These are phyloP conservation scores for Meloe dianella DNA, from an alignment of 2,888 invertebrate species.

Conservation along the genomic window DNA sequence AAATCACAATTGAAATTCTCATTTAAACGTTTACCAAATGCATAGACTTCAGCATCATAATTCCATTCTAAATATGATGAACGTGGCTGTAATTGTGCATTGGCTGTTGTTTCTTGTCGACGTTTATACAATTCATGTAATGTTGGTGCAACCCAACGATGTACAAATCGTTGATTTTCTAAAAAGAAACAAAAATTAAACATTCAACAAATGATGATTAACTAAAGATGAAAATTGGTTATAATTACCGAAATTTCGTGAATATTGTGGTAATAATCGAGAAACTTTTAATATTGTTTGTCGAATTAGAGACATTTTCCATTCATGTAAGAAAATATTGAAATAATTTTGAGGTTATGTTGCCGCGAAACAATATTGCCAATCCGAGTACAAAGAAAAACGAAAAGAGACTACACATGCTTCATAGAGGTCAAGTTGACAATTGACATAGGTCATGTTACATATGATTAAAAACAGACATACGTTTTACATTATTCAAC, in stretches of 20 bases:
- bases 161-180: slow-evolving; percentile 52
- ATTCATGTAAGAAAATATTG: not conserved
- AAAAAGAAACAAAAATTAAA: too few relatives aligned
- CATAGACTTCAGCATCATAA: slow-evolving; percentile 83
- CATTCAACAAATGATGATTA: not conserved
- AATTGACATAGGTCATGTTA: too few relatives aligned
- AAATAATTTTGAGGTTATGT: not conserved
- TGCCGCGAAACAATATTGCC: too few relatives aligned
- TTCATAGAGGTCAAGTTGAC: too few relatives aligned
- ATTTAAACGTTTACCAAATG: slow-evolving; percentile 83
- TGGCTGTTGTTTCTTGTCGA: slow-evolving; percentile 65
- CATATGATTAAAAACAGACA: too few relatives aligned
- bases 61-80: slow-evolving; percentile 85
- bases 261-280: not conserved
- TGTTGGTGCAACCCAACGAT: slow-evolving; percentile 75
- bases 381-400: too few relatives aligned
- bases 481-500: too few relatives aligned
- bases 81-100: slow-evolving; percentile 62
- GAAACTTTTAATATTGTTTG: not conserved
- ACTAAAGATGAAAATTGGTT: not conserved
- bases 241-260: not conserved
- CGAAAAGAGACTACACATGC: too few relatives aligned
- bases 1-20: slow-evolving; percentile 79
- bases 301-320: not conserved
- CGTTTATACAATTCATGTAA: slow-evolving; percentile 67